Evolutionary conservation across 2,113 vertebrate species (phyloP), one percentile per base, ranked within the genome.

Genomic region (Sylvilagus bachmani): DNA sequence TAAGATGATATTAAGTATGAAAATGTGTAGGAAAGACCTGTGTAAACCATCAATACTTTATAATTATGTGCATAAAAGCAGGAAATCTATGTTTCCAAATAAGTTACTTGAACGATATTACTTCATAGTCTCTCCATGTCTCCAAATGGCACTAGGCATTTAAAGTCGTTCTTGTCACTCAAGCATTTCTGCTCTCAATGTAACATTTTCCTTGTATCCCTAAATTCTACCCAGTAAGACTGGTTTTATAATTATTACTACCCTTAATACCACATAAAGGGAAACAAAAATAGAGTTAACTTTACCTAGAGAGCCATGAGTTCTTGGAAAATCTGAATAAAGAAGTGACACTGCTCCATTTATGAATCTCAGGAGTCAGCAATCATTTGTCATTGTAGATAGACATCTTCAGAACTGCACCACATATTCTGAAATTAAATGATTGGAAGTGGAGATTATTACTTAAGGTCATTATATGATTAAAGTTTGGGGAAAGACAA

Each of bases 11-110:
- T 78, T 94, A 82, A 62, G 24, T 66, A 22, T 71, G 6, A 90
- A 75, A 87, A 87, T 55, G 33, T 38, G 61, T 31, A 55, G 22
- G n/a, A 92, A 81, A 95, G 83, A 86, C n/a, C 17, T 73, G 89
- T 83, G 91, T 86, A 89, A 74, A 10, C 31, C 73, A 31, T 21
- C 58, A 74, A 38, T 90, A 49, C 25, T 64, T 91, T 66, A 91
- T 2, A 78, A 85, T 84, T 79, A n/a, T 55, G 66, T 61, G 55
- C 24, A 36, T 84, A 89, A 61, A 89, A 49, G 19, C 33, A 85
- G 22, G 0, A 87, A 85, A 78, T 10, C n/a, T 83, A 10, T 25
- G 22, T 74, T 91, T 80, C 53, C 64, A 83, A 66, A 17, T 74
- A 55, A 74, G 21, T 79, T 91, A 44, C 33, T 19, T 66, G 29